phyloP scores from a whole-genome alignment of 2,797 vertebrate species.

The Syndactyla subalaris region DNA sequence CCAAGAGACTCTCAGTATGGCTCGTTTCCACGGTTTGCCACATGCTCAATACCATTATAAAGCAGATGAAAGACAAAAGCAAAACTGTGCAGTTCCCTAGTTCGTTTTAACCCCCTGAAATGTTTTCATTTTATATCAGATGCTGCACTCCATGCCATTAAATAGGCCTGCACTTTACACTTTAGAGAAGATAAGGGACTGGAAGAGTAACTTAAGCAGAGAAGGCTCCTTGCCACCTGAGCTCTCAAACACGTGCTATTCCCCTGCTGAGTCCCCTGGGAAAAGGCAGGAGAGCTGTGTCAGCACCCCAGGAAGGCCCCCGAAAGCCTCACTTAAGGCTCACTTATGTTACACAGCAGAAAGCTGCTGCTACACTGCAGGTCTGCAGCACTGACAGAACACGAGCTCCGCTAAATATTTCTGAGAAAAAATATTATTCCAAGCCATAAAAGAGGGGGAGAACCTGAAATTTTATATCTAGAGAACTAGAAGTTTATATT shows the following conservation, averaged over 20 bases:
- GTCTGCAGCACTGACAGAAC: neutral
- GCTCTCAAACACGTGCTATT: neutral
- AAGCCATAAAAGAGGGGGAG: neutral
- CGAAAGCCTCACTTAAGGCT: neutral
- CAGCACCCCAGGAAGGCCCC: neutral
- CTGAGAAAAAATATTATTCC: neutral
- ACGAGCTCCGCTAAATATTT: neutral
- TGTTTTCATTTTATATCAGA: neutral
- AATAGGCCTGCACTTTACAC: neutral
- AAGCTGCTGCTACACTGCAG: neutral
- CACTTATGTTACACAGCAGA: neutral
- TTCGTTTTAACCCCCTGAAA: neutral
- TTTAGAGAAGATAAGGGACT: neutral
- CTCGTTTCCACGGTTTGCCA: neutral
- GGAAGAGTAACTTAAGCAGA: neutral
- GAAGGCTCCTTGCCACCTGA: neutral
- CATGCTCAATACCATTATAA: neutral
- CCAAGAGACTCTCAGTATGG: neutral
- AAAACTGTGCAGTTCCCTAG: neutral
- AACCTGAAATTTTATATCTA: neutral
- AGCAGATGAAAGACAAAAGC: neutral
- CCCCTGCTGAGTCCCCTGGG: neutral
- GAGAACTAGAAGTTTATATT: neutral
- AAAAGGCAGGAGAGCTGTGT: neutral
- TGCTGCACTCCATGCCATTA: neutral